Conservation (phyloP, 2,888 invertebrate species). For the Ischnura elegans region DNA sequence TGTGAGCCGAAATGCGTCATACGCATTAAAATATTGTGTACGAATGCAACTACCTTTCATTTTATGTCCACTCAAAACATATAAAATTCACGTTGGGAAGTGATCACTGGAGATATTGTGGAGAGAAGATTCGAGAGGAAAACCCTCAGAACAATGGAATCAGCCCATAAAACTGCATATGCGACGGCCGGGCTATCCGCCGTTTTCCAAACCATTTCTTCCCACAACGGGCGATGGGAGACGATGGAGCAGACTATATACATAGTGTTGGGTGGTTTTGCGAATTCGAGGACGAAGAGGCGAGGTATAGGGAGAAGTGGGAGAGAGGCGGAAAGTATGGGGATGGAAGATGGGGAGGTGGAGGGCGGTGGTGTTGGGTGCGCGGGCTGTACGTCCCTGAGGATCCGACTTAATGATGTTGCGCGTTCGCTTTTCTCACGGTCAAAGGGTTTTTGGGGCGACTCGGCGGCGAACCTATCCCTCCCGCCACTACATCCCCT, state of each 20-base stretch:
- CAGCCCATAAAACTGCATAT: not conserved
- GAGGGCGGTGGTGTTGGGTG: not conserved
- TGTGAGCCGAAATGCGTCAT: too few species aligned
- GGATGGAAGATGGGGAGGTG: not conserved
- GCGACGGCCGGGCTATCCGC: not conserved
- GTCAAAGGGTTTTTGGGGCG: constrained; percentile 19
- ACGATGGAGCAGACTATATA: too few species aligned
- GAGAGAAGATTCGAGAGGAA: not conserved
- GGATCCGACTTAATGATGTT: constrained; percentile 18
- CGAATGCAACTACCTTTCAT: too few species aligned
- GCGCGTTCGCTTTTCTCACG: constrained; percentile 10
- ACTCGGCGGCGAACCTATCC: not conserved
- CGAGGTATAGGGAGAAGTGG: not conserved
- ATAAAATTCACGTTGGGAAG: too few species aligned
- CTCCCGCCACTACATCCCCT: not conserved
- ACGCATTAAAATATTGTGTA: too few species aligned
- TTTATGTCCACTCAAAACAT: too few species aligned
- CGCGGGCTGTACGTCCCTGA: not conserved
- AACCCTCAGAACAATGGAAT: not conserved
- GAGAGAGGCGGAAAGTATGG: not conserved
- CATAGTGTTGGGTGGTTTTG: too few species aligned
- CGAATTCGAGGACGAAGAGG: too few species aligned
- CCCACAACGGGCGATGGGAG: not conserved
- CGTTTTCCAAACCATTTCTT: not conserved
- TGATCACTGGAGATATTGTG: too few species aligned